Conservation (phyloP, 2,113 vertebrate species). For the Merops nubicus region DNA sequence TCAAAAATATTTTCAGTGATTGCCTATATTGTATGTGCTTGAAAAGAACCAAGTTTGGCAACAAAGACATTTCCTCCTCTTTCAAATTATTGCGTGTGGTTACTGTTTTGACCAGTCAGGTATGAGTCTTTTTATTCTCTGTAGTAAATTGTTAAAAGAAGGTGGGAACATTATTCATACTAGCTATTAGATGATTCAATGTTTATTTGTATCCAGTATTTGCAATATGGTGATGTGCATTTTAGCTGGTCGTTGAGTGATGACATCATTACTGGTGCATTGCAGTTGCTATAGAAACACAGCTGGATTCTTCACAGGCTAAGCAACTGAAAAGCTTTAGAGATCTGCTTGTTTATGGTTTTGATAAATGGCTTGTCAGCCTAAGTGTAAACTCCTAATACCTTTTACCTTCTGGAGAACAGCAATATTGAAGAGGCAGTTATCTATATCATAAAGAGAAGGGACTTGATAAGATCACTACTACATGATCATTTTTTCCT, state of each 20-base stretch:
- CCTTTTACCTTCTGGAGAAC: neutral
- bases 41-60: slow-evolving; percentile 21
- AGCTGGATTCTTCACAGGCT: slow-evolving; percentile 49
- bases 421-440: neutral
- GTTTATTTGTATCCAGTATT: slow-evolving; percentile 56
- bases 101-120: slow-evolving; percentile 54
- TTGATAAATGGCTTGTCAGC: neutral
- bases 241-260: slow-evolving; percentile 42
- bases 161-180: slow-evolving; percentile 37
- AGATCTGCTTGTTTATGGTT: slow-evolving; percentile 1
- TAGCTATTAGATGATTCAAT: slow-evolving; percentile 74
- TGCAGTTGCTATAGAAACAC: slow-evolving; percentile 71
- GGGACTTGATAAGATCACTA: neutral
- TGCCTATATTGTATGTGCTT: neutral
- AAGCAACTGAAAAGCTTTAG: slow-evolving; percentile 1
- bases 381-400: neutral
- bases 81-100: slow-evolving; percentile 4
- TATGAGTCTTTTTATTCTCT: slow-evolving; percentile 26
- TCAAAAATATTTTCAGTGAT: slow-evolving; percentile 44
- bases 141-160: slow-evolving; percentile 26
- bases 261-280: slow-evolving; percentile 54
- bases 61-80: neutral
- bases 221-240: slow-evolving; percentile 20
- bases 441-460: neutral
- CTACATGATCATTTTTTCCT: neutral